phyloP scores from a whole-genome alignment of 2,888 invertebrate genomes.

The Coelinius sp. region DNA sequence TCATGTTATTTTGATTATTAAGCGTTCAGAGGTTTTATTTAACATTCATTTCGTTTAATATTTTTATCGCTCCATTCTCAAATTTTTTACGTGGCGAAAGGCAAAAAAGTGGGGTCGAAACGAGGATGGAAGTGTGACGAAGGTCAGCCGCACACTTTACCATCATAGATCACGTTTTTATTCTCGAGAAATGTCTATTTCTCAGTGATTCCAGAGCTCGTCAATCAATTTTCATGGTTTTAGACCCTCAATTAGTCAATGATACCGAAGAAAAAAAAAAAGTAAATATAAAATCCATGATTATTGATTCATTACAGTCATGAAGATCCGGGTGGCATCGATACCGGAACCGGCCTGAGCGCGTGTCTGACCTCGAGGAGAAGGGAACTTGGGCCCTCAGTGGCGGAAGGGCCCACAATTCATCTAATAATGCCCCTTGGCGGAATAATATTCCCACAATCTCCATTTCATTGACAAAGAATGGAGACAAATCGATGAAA shows the following conservation, averaged over 20 bases:
- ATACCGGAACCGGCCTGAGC: constrained; percentile 29
- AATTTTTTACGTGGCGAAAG: constrained; percentile 2
- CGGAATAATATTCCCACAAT: too few species aligned
- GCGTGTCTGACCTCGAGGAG: constrained; percentile 36
- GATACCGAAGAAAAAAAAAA: not conserved
- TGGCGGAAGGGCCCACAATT: not conserved
- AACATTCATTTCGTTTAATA: not conserved
- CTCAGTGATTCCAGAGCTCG: not conserved
- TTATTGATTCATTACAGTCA: not conserved
- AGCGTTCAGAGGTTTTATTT: too few species aligned
- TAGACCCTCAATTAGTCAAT: not conserved
- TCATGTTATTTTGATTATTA: too few species aligned
- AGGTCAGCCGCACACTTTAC: constrained; percentile 6
- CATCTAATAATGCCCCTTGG: too few species aligned
- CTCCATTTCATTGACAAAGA: not conserved
- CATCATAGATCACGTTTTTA: not conserved
- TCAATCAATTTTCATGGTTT: not conserved
- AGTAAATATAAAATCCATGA: too few species aligned
- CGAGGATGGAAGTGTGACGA: constrained; percentile 3
- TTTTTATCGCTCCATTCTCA: not conserved
- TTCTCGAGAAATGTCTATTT: not conserved
- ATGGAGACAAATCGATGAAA: not conserved
- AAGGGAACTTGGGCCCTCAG: constrained; percentile 7
- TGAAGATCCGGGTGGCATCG: constrained; percentile 26
- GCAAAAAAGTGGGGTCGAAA: not conserved